Percentiles rank a stretch among this genome's conserved stretches.
These are phyloP conservation scores for Enteromius unitaeniatus DNA, from an alignment of 2,797 vertebrate genomes.

Conservation along the genomic window DNA sequence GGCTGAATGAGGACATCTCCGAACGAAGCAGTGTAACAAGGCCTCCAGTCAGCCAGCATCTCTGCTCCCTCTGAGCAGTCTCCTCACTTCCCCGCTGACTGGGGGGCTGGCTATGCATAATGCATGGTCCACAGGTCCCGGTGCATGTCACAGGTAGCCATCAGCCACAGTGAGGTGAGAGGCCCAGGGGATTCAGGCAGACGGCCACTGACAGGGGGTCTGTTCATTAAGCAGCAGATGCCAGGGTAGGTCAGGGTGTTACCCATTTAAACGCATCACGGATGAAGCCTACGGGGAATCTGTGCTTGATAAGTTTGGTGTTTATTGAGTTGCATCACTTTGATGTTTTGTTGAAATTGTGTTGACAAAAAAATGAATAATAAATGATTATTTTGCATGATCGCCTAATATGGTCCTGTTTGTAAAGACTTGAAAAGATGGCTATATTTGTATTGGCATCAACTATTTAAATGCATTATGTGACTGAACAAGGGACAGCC, in stretches of 20 bases:
- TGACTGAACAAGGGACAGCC: neutral
- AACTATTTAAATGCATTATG: neutral
- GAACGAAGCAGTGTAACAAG: slow-evolving; percentile 61
- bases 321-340: slow-evolving; percentile 1
- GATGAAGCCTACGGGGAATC: slow-evolving; percentile 18
- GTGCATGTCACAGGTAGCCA: slow-evolving; percentile 67
- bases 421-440: neutral
- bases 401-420: neutral
- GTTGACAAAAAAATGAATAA: neutral
- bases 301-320: slow-evolving; percentile 13
- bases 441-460: neutral
- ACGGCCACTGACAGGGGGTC: slow-evolving; percentile 67
- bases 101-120: slow-evolving; percentile 77
- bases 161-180: slow-evolving; percentile 63
- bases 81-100: slow-evolving; percentile 75
- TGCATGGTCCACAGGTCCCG: slow-evolving; percentile 71
- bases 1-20: slow-evolving; percentile 61
- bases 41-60: slow-evolving; percentile 66
- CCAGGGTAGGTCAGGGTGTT: slow-evolving; percentile 67
- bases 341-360: neutral
- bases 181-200: slow-evolving; percentile 59
- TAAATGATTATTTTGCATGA: neutral
- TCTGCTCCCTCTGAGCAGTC: slow-evolving; percentile 70
- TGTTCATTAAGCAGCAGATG: slow-evolving; percentile 75
- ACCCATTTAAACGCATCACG: slow-evolving; percentile 36